phyloP scores from a whole-genome alignment of 2,888 invertebrate species.

The Allygus modestus region DNA sequence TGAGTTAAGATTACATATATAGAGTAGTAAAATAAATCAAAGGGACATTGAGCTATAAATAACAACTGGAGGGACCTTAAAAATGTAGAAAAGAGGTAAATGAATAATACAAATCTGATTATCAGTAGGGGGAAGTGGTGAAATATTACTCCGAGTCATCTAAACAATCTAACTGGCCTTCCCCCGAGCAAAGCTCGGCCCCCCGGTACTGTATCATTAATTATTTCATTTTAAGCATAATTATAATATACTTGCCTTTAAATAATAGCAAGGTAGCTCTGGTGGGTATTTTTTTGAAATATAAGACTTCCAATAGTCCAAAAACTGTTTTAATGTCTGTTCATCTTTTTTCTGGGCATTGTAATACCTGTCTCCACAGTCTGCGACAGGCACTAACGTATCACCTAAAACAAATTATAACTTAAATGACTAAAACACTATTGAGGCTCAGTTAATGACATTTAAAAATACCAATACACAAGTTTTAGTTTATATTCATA shows the following conservation, averaged over 20 bases:
- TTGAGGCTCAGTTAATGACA: constrained; percentile 24
- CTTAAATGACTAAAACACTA: not conserved
- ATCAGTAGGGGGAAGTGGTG: too few species aligned
- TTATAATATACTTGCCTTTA: constrained; percentile 84
- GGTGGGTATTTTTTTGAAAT: constrained; percentile 74
- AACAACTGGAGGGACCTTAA: too few species aligned
- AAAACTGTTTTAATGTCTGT: constrained; percentile 83
- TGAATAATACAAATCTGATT: too few species aligned
- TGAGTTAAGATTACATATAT: too few species aligned
- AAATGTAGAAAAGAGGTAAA: too few species aligned
- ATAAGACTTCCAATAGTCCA: constrained; percentile 82
- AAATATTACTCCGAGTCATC: too few species aligned
- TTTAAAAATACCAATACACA: not conserved
- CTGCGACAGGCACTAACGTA: constrained; percentile 85
- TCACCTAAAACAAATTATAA: constrained; percentile 75
- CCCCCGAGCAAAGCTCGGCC: too few species aligned
- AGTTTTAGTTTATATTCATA: not conserved
- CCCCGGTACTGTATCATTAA: too few species aligned
- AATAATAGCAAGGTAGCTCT: constrained; percentile 81
- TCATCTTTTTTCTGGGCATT: constrained; percentile 86
- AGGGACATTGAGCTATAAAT: too few species aligned
- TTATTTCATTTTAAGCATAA: too few species aligned
- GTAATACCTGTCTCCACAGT: constrained; percentile 85
- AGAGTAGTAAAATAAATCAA: too few species aligned
- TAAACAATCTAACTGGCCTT: too few species aligned